These are phyloP conservation scores for Anoplophora glabripennis DNA, from an alignment of 1,140 invertebrate genomes.

Conservation along the genomic window DNA sequence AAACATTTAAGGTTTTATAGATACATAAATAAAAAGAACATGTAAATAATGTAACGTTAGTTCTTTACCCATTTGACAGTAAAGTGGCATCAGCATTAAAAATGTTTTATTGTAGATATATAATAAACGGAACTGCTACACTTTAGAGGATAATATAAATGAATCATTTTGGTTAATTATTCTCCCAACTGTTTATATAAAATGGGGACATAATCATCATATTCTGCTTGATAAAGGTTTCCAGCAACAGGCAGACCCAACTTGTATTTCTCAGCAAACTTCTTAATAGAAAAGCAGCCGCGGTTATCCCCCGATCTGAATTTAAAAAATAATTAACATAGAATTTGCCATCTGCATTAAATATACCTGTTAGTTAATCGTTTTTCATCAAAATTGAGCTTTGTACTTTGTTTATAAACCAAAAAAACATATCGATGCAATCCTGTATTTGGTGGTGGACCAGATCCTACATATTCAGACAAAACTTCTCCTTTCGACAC, in stretches of 20 bases:
- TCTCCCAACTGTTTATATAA: conserved; percentile 66
- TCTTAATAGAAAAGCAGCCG: conserved; percentile 72
- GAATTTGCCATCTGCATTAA: conserved; percentile 1
- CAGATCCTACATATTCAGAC: conserved; percentile 79
- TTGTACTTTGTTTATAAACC: conserved; percentile 77
- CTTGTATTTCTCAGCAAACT: conserved; percentile 82
- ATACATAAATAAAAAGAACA: too few relatives aligned
- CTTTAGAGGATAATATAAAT: too few relatives aligned
- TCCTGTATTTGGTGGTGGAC: conserved; percentile 76
- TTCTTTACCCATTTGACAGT: too few relatives aligned
- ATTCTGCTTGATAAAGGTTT: conserved; percentile 89
- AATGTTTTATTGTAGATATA: too few relatives aligned
- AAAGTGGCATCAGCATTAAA: too few relatives aligned
- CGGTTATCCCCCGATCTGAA: conserved; percentile 67
- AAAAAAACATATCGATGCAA: conserved; percentile 90
- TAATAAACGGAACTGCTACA: too few relatives aligned
- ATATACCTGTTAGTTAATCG: conserved; percentile 49
- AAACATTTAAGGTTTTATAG: too few relatives aligned
- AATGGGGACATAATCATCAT: conserved; percentile 85
- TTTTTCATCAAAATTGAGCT: conserved; percentile 68
- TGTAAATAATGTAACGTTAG: too few relatives aligned
- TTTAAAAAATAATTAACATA: not conserved
- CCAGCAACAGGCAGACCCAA: conserved; percentile 81
- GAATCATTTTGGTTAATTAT: too few relatives aligned
- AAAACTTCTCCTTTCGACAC: conserved; percentile 66